phyloP scores from a whole-genome alignment of 1,140 invertebrate species.

The Muscidifurax raptorellus region DNA sequence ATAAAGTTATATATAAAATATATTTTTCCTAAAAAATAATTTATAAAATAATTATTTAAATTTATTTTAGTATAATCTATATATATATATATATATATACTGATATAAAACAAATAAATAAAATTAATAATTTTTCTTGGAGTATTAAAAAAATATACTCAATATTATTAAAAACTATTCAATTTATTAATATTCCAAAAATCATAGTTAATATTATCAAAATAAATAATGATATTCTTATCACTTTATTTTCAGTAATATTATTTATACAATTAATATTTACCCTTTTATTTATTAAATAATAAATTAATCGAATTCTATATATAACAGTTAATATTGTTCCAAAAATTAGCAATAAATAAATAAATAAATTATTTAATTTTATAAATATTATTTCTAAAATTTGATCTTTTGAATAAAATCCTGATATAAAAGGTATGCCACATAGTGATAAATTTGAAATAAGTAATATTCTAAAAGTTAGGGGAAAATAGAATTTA shows the following conservation, averaged over 20 bases:
- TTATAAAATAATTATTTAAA: too few species aligned
- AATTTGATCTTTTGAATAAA: slow-evolving; percentile 82
- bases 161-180: slow-evolving; percentile 23
- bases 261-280: slow-evolving; percentile 76
- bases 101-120: slow-evolving; percentile 60
- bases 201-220: slow-evolving; percentile 43
- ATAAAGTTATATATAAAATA: slow-evolving; percentile 74
- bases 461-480: slow-evolving; percentile 61
- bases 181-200: neutral
- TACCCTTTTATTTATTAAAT: slow-evolving; percentile 77
- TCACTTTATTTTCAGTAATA: slow-evolving; percentile 69
- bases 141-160: slow-evolving; percentile 53
- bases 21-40: slow-evolving; percentile 72
- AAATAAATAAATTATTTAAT: slow-evolving; percentile 60
- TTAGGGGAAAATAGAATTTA: slow-evolving; percentile 70
- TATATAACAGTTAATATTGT: slow-evolving; percentile 55
- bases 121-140: slow-evolving; percentile 77
- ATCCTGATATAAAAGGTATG: slow-evolving; percentile 78
- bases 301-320: neutral
- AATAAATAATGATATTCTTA: slow-evolving; percentile 50
- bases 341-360: slow-evolving; percentile 73
- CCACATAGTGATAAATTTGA: slow-evolving; percentile 61
- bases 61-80: too few species aligned
- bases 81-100: too few species aligned
- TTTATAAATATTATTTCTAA: slow-evolving; percentile 73